Base-by-base conservation (phyloP, 1,140 invertebrate genomes). In the Euschistus heros region DNA sequence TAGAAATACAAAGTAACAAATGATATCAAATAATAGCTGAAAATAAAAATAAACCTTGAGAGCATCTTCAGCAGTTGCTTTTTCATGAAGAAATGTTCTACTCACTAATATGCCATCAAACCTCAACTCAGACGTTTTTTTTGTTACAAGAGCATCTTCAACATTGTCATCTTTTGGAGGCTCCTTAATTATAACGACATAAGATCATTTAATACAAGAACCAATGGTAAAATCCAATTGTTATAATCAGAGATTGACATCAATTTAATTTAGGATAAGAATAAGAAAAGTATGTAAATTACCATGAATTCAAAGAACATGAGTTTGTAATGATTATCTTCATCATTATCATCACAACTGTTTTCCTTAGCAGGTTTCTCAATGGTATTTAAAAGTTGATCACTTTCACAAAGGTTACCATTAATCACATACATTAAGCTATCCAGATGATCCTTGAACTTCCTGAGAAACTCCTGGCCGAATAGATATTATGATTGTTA, bases 31-130 rank as follows among this genome's bases (percentile, higher is more conserved):
- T 8, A 20, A 24, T 5, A 2, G 5, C 3, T 22, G 3, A 13
- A 37, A 37, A 1, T 10, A 37, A 6, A 37, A 37, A 37, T 37
- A 10, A 10, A 57, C 54, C 24, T 57, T 57, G 15, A 57, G 10
- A 57, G 54, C 54, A 57, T 57, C 54, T 57, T 57, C 54, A 27
- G 54, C 54, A 57, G 54, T 57, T 27, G 54, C 18, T 14, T 57
- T 57, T 24, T 57, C 54, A 26, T 57, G 18, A 5, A 57, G 54
- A 26, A 26, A 24, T 10, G 15, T 24, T 26, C 18, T 17, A 26
- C 54, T 57, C 0, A 4, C 4, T 27, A 57, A 24, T 17, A 26
- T 26, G 26, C 54, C 54, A 57, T 24, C 10, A 14, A 50, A 50
- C 5, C 47, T 18, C 47, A 50, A 20, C n/a, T 50, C n/a, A 18